A percentile compares a stretch with the other conserved stretches of the same genome.
phyloP scores from a whole-genome alignment of 2,888 invertebrate species.

The Xylota sylvarum region DNA sequence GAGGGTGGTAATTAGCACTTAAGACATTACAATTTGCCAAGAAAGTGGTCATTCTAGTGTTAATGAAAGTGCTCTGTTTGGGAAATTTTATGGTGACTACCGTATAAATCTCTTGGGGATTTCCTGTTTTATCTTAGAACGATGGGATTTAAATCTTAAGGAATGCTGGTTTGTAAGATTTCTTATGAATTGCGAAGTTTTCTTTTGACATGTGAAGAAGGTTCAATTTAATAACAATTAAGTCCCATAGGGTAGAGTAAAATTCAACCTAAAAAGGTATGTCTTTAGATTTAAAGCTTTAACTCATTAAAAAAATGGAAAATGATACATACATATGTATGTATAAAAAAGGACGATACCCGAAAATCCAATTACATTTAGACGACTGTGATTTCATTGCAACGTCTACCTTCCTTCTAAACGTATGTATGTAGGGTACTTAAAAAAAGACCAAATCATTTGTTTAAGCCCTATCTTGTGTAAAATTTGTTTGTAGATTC shows the following conservation, averaged over 20 bases:
- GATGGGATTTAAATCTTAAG: background rate
- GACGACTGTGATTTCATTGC: no score
- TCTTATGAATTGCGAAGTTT: background rate
- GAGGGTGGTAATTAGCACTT: conserved; percentile 70
- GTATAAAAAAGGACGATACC: no score
- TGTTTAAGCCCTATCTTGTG: no score
- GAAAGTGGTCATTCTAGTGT: conserved; percentile 64
- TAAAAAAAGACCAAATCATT: no score
- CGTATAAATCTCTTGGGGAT: conserved; percentile 49
- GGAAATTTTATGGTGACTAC: conserved; percentile 35
- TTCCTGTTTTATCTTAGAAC: conserved; percentile 34
- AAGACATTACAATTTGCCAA: conserved; percentile 69
- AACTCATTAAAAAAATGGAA: no score
- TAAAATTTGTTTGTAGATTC: no score
- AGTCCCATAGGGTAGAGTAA: background rate
- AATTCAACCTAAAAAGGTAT: background rate
- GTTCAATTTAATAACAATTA: conserved; percentile 7
- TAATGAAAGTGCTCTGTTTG: conserved; percentile 63
- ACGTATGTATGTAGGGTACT: no score
- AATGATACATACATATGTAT: no score
- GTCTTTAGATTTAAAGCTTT: no score
- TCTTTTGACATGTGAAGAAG: conserved; percentile 6
- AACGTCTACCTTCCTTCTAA: no score
- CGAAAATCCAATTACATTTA: no score
- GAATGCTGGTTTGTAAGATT: background rate